Evolutionary conservation across 2,113 vertebrate genomes (phyloP).

Genomic region (Copsychus sechellarum): DNA sequence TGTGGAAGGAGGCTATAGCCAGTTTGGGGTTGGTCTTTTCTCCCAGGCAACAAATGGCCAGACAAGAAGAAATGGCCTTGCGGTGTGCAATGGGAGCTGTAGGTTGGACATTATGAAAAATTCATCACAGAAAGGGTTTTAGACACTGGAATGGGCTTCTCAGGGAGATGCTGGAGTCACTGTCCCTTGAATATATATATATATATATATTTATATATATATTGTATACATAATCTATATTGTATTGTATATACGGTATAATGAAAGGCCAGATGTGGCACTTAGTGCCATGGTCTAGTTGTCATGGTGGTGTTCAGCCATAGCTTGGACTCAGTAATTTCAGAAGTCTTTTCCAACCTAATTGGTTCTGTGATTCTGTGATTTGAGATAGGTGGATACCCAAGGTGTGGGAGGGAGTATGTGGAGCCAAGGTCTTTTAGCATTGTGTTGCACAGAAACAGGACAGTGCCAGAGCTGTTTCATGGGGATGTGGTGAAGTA

Average conservation of each 20-base stretch:
- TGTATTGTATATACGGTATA: too few species aligned
- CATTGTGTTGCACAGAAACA: neutral
- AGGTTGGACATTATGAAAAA: neutral
- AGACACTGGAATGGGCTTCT: neutral
- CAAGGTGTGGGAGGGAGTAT: neutral
- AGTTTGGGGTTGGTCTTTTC: neutral
- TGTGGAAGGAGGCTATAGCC: neutral
- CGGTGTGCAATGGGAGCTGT: neutral
- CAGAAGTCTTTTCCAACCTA: neutral
- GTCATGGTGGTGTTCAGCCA: fast-evolving
- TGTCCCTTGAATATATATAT: neutral
- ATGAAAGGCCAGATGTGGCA: neutral
- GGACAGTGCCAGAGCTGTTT: neutral
- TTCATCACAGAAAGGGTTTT: neutral
- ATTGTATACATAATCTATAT: too few species aligned
- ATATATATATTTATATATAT: too few species aligned
- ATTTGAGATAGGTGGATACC: neutral
- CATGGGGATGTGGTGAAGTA: neutral
- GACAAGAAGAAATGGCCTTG: neutral
- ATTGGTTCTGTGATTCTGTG: neutral
- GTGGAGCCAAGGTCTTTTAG: neutral
- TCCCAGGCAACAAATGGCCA: neutral
- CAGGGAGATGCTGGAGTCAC: neutral
- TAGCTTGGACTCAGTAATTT: neutral
- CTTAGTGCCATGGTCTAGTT: neutral